Conservation (phyloP, 2,888 invertebrate genomes). For the Tolmerus cingulatus region DNA sequence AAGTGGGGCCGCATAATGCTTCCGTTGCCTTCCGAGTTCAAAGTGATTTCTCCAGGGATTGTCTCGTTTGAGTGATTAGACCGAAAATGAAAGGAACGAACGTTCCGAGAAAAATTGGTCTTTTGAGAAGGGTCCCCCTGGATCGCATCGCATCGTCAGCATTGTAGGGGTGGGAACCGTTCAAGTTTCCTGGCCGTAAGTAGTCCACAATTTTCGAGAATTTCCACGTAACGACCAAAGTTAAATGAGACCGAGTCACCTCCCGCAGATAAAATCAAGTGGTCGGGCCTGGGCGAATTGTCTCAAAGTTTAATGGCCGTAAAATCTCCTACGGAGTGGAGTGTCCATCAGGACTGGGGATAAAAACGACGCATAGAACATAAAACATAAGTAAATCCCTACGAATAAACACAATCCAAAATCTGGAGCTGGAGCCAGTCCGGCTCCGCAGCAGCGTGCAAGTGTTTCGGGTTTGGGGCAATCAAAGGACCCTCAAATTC, state of each 20-base stretch:
- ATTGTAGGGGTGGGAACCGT: not conserved
- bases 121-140: not conserved
- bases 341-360: not conserved
- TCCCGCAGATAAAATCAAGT: not conserved
- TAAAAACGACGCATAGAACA: not conserved
- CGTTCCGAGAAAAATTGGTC: not conserved
- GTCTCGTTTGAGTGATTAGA: constrained; percentile 13
- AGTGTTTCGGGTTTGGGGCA: not conserved
- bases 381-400: constrained; percentile 16
- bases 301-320: constrained; percentile 6
- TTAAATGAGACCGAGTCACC: constrained; percentile 23
- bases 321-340: not conserved
- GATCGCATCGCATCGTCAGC: not conserved
- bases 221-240: constrained; percentile 7
- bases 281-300: not conserved
- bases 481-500: not conserved
- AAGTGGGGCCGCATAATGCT: not conserved
- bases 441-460: not conserved
- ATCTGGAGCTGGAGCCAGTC: not conserved
- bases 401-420: constrained; percentile 8
- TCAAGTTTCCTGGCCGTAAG: not conserved
- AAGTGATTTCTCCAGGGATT: not conserved
- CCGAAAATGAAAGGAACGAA: not conserved
- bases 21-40: not conserved
- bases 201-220: not conserved